A percentile compares a stretch with the other conserved stretches of the same genome.
Evolutionary conservation across 2,113 vertebrate species (phyloP).

Genomic region (Scomber scombrus): DNA sequence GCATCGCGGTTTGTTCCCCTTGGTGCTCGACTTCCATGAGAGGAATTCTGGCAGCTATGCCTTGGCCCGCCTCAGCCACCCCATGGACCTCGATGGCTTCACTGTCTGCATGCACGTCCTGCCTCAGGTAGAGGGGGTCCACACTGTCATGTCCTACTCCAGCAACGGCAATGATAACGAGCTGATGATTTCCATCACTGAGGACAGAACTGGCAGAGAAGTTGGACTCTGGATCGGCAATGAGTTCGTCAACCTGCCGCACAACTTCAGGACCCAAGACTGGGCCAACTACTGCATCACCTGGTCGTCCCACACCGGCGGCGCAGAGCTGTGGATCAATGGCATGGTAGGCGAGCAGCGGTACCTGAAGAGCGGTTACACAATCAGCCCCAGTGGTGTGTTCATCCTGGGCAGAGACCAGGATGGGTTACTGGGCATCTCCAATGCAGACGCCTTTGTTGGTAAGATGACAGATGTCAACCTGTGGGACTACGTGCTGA

Average conservation of each 20-base stretch:
- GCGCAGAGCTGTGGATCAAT: constrained; percentile 81
- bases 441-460: constrained; percentile 79
- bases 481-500: constrained; percentile 87
- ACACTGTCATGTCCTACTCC: constrained; percentile 87
- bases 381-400: constrained; percentile 70
- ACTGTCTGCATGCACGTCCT: constrained; percentile 85
- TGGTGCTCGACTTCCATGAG: constrained; percentile 85
- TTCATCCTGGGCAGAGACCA: constrained; percentile 87
- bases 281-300: constrained; percentile 88
- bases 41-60: constrained; percentile 82
- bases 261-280: constrained; percentile 62
- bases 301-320: constrained; percentile 85
- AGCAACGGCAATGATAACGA: constrained; percentile 82
- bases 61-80: constrained; percentile 67
- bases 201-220: constrained; percentile 50
- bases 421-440: constrained; percentile 84
- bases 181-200: constrained; percentile 79
- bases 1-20: constrained; percentile 65
- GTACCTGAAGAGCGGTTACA: constrained; percentile 78
- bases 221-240: constrained; percentile 86
- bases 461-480: constrained; percentile 85
- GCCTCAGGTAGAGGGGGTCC: constrained; percentile 29
- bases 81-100: constrained; percentile 84
- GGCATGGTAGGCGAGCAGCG: constrained; percentile 78
- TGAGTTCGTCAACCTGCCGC: constrained; percentile 82